Base-by-base conservation (phyloP, 2,888 invertebrate species). In the Drosophila austrosaltans region DNA sequence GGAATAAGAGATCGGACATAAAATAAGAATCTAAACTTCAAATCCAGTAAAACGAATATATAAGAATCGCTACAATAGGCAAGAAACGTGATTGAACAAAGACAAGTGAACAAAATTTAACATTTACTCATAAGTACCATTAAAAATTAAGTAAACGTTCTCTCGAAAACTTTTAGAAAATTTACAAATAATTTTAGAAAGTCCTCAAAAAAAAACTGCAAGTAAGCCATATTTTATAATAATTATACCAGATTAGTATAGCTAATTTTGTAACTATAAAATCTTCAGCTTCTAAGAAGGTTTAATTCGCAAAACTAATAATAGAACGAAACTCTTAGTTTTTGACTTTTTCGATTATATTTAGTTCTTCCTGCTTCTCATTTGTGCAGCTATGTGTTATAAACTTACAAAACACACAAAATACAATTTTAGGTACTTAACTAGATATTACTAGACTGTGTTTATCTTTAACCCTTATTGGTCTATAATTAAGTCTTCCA, bases 401-500 rank as follows among this genome's bases (percentile, higher is more conserved):
- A 48, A 48, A 48, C n/a, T 48, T 48, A 48, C 8, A 20, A 22
- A 22, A 48, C 20, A 8, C 20, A 20, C 7, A 48, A 48, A 22
- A 10, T 39, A 57, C 39, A 63, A 4, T 57, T 8, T 44, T 64
- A 84, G 66, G 79, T 89, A 89, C 79, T 89, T 80, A 85, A 82
- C 69, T 82, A 85, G 74, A 66, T 63, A 69, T 61, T 73, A 77
- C 48, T 73, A 66, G 64, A 42, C 63, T 53, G 36, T 63, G 56
- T 70, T 71, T 73, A 66, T 69, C 67, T 63, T 57, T 69, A 64
- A 75, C 68, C 54, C 53, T 54, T 75, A 69, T 59, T 62, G 57
- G 69, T 54, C 57, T 68, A 72, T 57, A 69, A 69, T 5, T 72
- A 75, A 84, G 86, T 85, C 85, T 85, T 85, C 89, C 85, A 85